Conservation (phyloP, 1,140 invertebrate species). For the Leptinotarsa defecta region DNA sequence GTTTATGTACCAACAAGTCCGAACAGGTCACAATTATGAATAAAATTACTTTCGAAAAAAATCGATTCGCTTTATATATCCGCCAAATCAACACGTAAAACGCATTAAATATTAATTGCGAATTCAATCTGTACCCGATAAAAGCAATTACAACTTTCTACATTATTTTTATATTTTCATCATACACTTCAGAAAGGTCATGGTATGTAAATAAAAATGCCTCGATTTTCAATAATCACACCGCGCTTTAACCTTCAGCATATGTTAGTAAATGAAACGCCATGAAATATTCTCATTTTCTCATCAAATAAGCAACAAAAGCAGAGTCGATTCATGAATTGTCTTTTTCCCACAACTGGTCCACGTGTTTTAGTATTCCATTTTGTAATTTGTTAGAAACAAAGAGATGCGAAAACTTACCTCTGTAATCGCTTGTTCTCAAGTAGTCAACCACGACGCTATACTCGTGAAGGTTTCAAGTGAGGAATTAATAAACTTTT, state of each 20-base stretch:
- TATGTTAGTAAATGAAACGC: not conserved
- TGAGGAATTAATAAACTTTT: constrained; percentile 27
- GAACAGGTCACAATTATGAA: no score
- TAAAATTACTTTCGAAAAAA: no score
- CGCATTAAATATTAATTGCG: no score
- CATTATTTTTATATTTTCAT: not conserved
- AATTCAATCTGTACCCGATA: no score
- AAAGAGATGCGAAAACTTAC: constrained; percentile 33
- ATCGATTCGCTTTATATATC: no score
- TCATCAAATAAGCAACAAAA: constrained; percentile 6
- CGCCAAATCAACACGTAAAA: no score
- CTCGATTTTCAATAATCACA: constrained; percentile 2
- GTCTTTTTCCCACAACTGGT: constrained; percentile 19
- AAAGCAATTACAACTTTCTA: no score
- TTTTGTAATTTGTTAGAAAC: constrained; percentile 32
- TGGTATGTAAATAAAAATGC: constrained; percentile 1
- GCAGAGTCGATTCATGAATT: not conserved
- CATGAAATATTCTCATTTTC: not conserved
- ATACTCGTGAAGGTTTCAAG: constrained; percentile 28
- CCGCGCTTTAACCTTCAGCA: not conserved
- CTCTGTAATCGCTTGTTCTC: constrained; percentile 33
- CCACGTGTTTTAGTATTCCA: constrained; percentile 43
- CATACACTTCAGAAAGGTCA: not conserved
- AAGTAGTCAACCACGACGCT: constrained; percentile 40
- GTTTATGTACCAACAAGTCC: no score